Evolutionary conservation across 2,113 vertebrate species (phyloP), one percentile per base, ranked within the genome.

Genomic region (Lucifuga dentata): DNA sequence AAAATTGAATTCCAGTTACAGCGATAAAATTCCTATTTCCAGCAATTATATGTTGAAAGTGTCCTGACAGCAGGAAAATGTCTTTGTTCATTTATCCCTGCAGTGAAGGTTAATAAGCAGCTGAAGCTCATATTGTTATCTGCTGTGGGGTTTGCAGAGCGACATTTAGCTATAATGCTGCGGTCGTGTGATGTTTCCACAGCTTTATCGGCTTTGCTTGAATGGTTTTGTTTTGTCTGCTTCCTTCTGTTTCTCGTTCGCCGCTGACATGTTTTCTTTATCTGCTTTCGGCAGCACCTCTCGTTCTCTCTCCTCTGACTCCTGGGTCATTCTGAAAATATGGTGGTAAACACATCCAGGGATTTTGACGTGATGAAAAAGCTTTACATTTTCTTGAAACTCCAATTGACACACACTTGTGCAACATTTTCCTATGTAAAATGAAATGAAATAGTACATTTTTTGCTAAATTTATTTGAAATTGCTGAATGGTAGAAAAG

Each of bases 131-230:
- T 2, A 5, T 11, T 41, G 23, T 44, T 19, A 33, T 41, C 8
- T 66, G 26, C 32, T 20, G 50, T 40, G 11, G 43, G 29, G 51
- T 67, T 62, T 56, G 32, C 44, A 51, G 55, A 40, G 66, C 23
- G 12, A 4, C 20, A 32, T 64, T 55, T 7, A 32, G 48, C 19
- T 45, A 19, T 64, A 26, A 46, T 32, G 10, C 19, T 26, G 23
- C 32, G 12, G 46, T 61, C 40, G n/a, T n/a, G n/a, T n/a, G n/a
- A n/a, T n/a, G n/a, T n/a, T n/a, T n/a, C n/a, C n/a, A n/a, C n/a
- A n/a, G 41, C 16, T 59, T 49, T 33, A 39, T 7, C 0, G 1
- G 33, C 19, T 51, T 41, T 33, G 20, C 16, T 26, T 51, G 3
- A 38, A 39, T 10, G 50, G 13, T 21, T 68, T 66, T n/a, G 29